Conservation (phyloP, 2,113 vertebrate genomes). For the Antigone vipio region DNA sequence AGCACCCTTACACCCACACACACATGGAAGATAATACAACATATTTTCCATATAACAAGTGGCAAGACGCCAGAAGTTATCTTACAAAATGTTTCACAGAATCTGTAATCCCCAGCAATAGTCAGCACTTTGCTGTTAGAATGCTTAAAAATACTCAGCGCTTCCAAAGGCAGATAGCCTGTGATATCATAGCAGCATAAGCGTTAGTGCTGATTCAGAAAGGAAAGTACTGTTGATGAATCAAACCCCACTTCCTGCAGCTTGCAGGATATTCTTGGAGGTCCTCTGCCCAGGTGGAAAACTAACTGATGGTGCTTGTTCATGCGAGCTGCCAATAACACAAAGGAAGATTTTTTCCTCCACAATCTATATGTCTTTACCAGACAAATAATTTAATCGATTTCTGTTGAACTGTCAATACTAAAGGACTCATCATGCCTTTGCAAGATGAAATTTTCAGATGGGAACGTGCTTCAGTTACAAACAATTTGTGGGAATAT, state of each 20-base stretch:
- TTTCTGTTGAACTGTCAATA: background rate
- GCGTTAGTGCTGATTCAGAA: conserved; percentile 31
- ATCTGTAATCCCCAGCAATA: conserved; percentile 38
- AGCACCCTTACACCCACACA: conserved; percentile 55
- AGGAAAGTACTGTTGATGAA: background rate
- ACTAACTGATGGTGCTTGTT: background rate
- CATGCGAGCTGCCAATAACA: background rate
- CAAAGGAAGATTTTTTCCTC: background rate
- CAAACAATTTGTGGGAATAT: background rate
- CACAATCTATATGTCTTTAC: background rate
- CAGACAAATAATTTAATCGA: background rate
- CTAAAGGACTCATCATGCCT: background rate
- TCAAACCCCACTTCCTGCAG: background rate
- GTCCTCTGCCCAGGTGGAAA: background rate
- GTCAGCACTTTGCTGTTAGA: conserved; percentile 42
- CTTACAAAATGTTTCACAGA: conserved; percentile 28
- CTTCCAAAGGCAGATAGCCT: background rate
- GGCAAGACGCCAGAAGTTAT: conserved; percentile 53
- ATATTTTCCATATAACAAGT: conserved; percentile 62
- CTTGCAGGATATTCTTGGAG: background rate
- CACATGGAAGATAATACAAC: conserved; percentile 52
- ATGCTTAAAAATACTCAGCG: background rate
- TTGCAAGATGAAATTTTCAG: background rate
- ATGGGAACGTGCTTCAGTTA: background rate
- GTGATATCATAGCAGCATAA: background rate